These are phyloP conservation scores for Anseranas semipalmata DNA, from an alignment of 2,113 vertebrate genomes.

Conservation along the genomic window DNA sequence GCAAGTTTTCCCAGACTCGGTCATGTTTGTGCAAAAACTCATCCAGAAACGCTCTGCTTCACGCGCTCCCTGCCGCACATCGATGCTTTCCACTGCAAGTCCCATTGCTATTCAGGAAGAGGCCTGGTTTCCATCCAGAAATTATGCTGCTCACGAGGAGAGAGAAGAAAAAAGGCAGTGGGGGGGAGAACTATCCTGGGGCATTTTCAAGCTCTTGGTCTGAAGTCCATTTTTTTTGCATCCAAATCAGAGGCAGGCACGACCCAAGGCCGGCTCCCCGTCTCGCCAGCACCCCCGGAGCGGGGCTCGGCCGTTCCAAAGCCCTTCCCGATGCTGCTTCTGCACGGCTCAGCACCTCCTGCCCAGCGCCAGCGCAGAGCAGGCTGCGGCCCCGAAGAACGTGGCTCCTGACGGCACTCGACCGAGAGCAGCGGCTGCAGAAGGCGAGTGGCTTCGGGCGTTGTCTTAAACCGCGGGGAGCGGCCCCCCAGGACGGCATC, in stretches of 20 bases:
- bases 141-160: slow-evolving; percentile 13
- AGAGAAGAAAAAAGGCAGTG: background rate
- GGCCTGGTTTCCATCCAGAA: slow-evolving; percentile 17
- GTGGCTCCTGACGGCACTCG: background rate
- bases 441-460: rapidly evolving
- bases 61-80: background rate
- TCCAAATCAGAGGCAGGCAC: background rate
- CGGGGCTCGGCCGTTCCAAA: background rate
- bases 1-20: background rate
- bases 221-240: background rate
- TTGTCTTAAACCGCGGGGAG: background rate
- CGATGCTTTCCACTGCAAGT: background rate
- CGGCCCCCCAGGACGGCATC: background rate
- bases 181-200: background rate
- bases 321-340: background rate
- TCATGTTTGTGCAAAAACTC: background rate
- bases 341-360: background rate
- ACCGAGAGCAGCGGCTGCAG: background rate
- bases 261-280: background rate
- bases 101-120: background rate
- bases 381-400: background rate
- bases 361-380: background rate
- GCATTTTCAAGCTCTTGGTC: background rate
- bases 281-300: background rate
- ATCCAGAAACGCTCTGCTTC: background rate